Evolutionary conservation across 2,113 vertebrate genomes (phyloP).

Genomic region (Chionodraco myersi): DNA sequence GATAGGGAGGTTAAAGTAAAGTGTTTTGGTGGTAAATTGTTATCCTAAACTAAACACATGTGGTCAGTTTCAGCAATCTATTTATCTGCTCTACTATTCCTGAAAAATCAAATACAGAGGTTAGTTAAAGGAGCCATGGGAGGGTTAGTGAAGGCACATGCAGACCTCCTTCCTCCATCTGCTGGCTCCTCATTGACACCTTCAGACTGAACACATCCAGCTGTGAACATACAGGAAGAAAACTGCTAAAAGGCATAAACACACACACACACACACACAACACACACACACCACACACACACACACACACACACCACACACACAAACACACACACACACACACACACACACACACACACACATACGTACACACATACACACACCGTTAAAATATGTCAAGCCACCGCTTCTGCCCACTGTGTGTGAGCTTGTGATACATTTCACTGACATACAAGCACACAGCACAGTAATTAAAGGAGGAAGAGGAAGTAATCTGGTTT

Average conservation of each 20-base stretch:
- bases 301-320: not conserved
- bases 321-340: not conserved
- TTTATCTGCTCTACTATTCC: not conserved
- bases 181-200: constrained; percentile 42
- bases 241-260: not conserved
- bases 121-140: not conserved
- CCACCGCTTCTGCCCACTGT: not conserved
- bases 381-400: not conserved
- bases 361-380: not conserved
- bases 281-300: not conserved
- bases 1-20: not conserved
- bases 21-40: not conserved
- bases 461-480: not conserved
- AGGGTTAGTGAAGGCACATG: not conserved
- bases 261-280: not conserved
- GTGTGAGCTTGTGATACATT: constrained; percentile 11
- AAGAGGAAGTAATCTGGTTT: constrained; percentile 27
- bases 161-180: not conserved
- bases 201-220: not conserved
- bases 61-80: too few relatives aligned
- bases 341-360: not conserved
- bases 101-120: not conserved
- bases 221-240: not conserved
- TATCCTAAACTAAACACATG: not conserved
- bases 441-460: constrained; percentile 32